phyloP scores from a whole-genome alignment of 2,797 vertebrate genomes.

The Megaceryle alcyon region DNA sequence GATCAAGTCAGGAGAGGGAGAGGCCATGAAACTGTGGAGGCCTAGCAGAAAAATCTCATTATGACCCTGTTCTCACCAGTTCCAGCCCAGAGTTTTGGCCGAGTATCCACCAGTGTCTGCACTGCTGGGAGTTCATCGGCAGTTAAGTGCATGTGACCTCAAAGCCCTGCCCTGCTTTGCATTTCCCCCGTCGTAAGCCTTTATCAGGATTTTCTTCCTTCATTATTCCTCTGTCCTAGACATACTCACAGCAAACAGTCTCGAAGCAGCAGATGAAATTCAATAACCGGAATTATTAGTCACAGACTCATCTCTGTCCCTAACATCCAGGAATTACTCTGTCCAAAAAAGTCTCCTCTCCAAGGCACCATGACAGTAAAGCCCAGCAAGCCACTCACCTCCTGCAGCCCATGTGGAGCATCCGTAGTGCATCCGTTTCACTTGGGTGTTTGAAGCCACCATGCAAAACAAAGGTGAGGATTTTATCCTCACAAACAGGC shows the following conservation, averaged over 20 bases:
- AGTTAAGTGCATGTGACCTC: neutral
- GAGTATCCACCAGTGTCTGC: neutral
- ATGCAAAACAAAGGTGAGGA: neutral
- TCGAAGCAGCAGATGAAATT: constrained; percentile 13
- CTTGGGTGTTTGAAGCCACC: neutral
- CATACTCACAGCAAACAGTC: neutral
- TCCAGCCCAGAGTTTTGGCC: neutral
- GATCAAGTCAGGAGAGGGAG: neutral
- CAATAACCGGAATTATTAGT: constrained; percentile 7
- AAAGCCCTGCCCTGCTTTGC: neutral
- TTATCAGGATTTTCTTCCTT: constrained; percentile 17
- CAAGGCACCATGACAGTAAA: neutral
- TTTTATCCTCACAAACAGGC: neutral
- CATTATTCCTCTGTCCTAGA: neutral
- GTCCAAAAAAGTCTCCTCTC: constrained; percentile 15
- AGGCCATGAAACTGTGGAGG: neutral
- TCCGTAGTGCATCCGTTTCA: neutral
- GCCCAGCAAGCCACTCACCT: neutral
- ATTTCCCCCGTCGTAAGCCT: neutral
- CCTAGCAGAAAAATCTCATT: neutral
- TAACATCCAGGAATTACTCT: neutral
- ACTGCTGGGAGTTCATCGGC: neutral
- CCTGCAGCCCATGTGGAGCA: neutral
- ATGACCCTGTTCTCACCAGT: neutral
- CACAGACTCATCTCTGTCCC: neutral